Conservation (phyloP, 2,113 vertebrate species). For the Aplodontia rufa region DNA sequence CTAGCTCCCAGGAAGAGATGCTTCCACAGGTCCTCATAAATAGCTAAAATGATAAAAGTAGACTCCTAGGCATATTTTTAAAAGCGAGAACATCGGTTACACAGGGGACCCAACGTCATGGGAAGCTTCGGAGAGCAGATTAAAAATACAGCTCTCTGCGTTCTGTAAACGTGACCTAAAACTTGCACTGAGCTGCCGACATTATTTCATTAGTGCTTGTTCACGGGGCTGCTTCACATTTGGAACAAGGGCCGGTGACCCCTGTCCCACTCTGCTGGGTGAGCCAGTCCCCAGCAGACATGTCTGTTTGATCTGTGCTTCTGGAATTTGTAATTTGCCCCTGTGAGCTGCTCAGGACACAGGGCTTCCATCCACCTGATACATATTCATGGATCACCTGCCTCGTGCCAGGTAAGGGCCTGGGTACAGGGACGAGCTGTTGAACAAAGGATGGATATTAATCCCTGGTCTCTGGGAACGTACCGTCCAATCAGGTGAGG, state of each 20-base stretch:
- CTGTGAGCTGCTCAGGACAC: not conserved
- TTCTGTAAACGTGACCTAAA: constrained; percentile 1
- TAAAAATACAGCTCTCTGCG: constrained; percentile 2
- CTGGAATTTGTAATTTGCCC: not conserved
- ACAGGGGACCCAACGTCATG: not conserved
- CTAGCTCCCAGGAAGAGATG: not conserved
- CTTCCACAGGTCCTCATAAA: not conserved
- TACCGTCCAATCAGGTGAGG: not conserved
- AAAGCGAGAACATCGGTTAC: not conserved
- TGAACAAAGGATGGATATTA: not conserved
- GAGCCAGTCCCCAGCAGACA: not conserved
- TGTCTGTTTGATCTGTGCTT: not conserved
- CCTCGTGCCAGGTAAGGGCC: not conserved
- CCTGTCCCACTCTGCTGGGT: not conserved
- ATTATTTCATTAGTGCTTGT: not conserved
- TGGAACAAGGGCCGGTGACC: not conserved
- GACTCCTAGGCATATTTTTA: not conserved
- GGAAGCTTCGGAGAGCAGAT: not conserved
- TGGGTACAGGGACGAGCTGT: not conserved
- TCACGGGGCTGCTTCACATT: not conserved
- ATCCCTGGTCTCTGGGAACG: not conserved
- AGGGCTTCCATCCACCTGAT: not conserved
- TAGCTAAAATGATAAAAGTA: not conserved
- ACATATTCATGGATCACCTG: not conserved
- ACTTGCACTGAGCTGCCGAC: not conserved